A percentile compares a stretch with the other conserved stretches of the same genome.
Evolutionary conservation across 1,140 invertebrate genomes (phyloP).

Genomic region (Leptonema lineaticorne): DNA sequence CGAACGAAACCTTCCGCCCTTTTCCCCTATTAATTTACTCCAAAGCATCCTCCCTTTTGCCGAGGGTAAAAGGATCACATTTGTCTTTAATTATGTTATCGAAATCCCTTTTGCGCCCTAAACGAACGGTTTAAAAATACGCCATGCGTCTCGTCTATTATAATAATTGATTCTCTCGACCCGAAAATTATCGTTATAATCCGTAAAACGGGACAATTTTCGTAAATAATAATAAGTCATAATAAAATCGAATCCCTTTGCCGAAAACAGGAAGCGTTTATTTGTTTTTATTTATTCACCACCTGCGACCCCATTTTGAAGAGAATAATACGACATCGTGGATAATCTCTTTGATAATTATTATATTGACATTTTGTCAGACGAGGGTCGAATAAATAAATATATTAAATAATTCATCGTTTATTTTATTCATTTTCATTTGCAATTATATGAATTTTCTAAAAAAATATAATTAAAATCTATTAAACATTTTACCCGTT

Average conservation of each 20-base stretch:
- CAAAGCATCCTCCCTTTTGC: no score
- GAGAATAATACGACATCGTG: neutral
- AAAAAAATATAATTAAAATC: neutral
- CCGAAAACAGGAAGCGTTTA: neutral
- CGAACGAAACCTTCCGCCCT: neutral
- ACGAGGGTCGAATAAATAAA: neutral
- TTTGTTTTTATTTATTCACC: neutral
- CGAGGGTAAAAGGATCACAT: no score
- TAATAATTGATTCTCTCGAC: neutral
- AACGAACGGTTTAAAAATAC: no score
- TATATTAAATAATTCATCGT: no score
- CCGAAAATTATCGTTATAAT: no score
- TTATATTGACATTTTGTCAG: neutral
- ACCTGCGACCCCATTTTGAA: neutral
- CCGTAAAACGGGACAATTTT: no score
- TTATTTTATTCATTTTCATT: no score
- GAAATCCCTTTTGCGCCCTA: neutral
- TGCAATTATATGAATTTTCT: no score
- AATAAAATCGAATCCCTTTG: no score
- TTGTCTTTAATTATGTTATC: no score
- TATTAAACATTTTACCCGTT: neutral
- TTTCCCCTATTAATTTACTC: neutral
- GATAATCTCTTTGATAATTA: neutral
- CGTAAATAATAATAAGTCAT: no score
- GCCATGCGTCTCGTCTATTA: no score